A percentile compares a stretch with the other conserved stretches of the same genome.
Evolutionary conservation across 2,888 invertebrate species (phyloP).

Genomic region (Ophion ellenae): DNA sequence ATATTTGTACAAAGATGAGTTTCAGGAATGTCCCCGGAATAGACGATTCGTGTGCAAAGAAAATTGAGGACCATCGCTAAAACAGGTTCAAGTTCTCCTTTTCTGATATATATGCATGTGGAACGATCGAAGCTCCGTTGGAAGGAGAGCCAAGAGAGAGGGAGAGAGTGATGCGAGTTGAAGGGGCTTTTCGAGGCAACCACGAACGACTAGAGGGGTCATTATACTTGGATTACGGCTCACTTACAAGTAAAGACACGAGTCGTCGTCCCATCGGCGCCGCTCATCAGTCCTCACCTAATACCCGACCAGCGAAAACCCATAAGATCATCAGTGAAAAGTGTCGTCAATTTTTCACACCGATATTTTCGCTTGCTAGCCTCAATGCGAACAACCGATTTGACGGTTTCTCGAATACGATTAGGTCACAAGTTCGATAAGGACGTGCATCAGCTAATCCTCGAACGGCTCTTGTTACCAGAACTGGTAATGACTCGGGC

Average conservation of each 20-base stretch:
- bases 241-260: slow-evolving; percentile 62
- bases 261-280: slow-evolving; percentile 46
- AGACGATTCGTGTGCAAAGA: too few relatives aligned
- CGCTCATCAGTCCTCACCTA: slow-evolving; percentile 40
- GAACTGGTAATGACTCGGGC: too few relatives aligned
- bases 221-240: slow-evolving; percentile 65
- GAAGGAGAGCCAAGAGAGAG: slow-evolving; percentile 18
- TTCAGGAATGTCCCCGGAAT: too few relatives aligned
- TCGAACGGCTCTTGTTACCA: too few relatives aligned
- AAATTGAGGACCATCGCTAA: too few relatives aligned
- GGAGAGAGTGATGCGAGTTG: slow-evolving; percentile 56
- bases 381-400: not conserved
- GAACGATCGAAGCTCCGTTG: slow-evolving; percentile 60
- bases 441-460: not conserved
- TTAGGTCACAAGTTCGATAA: not conserved
- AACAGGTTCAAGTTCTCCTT: not conserved
- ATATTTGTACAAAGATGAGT: too few relatives aligned
- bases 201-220: slow-evolving; percentile 60
- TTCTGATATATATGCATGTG: slow-evolving; percentile 12
- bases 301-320: slow-evolving; percentile 54
- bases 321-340: slow-evolving; percentile 50
- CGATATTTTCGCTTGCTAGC: not conserved
- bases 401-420: not conserved
- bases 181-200: slow-evolving; percentile 53
- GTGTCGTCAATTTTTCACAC: slow-evolving; percentile 24